phyloP scores from a whole-genome alignment of 2,797 vertebrate species.

The Vespertilio murinus region DNA sequence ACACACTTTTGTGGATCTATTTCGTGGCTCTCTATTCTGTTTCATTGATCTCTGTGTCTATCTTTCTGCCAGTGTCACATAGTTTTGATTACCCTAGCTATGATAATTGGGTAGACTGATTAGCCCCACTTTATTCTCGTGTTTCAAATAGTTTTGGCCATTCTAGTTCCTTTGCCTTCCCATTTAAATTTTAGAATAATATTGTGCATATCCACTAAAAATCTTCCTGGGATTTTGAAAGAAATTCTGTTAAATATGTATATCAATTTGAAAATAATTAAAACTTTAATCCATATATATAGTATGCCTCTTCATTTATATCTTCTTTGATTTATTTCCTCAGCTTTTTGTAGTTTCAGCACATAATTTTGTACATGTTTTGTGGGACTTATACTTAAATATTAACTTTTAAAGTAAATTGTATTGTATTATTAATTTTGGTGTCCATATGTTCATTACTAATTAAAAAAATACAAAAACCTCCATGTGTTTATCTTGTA shows the following conservation, averaged over 20 bases:
- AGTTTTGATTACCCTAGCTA: neutral
- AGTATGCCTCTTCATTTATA: neutral
- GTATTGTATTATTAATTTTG: neutral
- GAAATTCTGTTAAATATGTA: neutral
- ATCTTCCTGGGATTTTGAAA: neutral
- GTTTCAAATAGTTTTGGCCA: neutral
- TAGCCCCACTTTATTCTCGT: neutral
- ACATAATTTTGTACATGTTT: neutral
- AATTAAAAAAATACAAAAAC: neutral
- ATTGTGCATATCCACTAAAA: neutral
- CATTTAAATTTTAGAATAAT: constrained; percentile 14
- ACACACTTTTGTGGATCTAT: neutral
- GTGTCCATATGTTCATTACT: neutral
- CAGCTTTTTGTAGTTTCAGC: neutral
- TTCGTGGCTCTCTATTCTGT: neutral
- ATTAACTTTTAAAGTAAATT: neutral
- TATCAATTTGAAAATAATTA: neutral
- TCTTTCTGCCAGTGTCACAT: neutral
- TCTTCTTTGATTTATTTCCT: neutral
- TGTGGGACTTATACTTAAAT: neutral
- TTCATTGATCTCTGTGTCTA: neutral
- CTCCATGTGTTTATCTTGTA: neutral
- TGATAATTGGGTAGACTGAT: neutral
- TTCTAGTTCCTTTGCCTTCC: neutral
- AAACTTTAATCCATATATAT: neutral